Base-by-base conservation (phyloP, 2,888 invertebrate species). In the Pheosia tremula region DNA sequence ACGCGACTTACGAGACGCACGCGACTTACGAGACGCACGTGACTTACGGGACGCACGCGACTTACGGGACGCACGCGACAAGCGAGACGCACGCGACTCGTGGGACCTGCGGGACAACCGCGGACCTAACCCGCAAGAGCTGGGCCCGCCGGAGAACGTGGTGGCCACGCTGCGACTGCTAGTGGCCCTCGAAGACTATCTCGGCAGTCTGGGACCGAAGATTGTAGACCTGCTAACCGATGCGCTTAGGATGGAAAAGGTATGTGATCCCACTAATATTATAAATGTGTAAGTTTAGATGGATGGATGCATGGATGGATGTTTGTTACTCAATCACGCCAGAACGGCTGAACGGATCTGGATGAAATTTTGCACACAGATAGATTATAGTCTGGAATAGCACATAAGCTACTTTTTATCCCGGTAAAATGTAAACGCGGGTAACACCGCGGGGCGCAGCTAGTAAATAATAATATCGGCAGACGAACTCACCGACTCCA, bases 161-260 rank as follows among this genome's bases (percentile, higher is more conserved):
- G 95, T 97, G 3, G 95, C 95, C 38, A 96, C 97, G 57, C 86
- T 98, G 62, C 94, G 97, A 49, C 91, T 97, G 68, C 91, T 98
- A 0, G 97, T 97, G 0, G 97, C 97, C 0, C 89, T 98, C 5
- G 98, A 98, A 83, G 96, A 96, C 72, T 96, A 97, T 79, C 89
- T 98, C 57, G 98, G 98, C n/a, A 97, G 97, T 49, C 90, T 98
- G 6, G 97, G 97, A 0, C 97, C 97, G 0, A 97, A 96, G 86
- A 94, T 97, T 11, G 95, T 97, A 0, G 96, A 96, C 64, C 84
- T 98, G 68, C 88, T 98, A n/a, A 96, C 96, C 0, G 96, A 96
- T 64, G 97, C 97, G 0, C 85, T 97, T 56, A 96, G 96, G 50
- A 95, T 97, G 88, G 97, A 97, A 79, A 97, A 97, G 88, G 94